Percentiles rank a stretch among this genome's conserved stretches.
phyloP scores from a whole-genome alignment of 2,113 vertebrate genomes.

The Limnothrissa miodon region DNA sequence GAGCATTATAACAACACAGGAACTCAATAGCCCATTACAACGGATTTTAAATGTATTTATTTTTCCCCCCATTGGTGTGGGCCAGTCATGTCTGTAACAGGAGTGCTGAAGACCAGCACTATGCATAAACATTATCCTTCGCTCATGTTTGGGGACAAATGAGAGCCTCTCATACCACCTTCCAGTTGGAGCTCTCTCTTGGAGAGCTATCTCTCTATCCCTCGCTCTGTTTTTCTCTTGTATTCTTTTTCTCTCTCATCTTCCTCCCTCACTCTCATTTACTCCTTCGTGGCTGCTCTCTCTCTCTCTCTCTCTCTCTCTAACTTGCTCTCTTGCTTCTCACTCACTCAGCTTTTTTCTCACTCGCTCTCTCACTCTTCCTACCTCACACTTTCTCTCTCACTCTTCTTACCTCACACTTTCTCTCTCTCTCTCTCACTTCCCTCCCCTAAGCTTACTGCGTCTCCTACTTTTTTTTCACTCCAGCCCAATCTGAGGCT shows the following conservation, averaged over 20 bases:
- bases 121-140: background rate
- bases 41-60: background rate
- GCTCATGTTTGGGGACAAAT: background rate
- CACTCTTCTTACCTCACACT: background rate
- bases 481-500: background rate
- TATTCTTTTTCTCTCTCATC: background rate
- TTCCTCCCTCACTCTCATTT: too few species aligned
- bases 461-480: background rate
- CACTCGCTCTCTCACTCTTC: too few species aligned
- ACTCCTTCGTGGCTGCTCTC: too few species aligned
- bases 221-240: background rate
- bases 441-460: background rate
- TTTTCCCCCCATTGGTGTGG: too few species aligned
- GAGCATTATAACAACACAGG: background rate
- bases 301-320: too few species aligned
- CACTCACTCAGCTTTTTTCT: too few species aligned
- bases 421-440: background rate
- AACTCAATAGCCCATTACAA: background rate
- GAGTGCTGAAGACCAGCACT: background rate
- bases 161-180: conserved; percentile 15
- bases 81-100: background rate
- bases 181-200: conserved; percentile 23
- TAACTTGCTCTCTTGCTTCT: too few species aligned
- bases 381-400: too few species aligned
- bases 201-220: background rate